Evolutionary conservation across 1,140 invertebrate species (phyloP).

Genomic region (Philopotamus ludificatus): DNA sequence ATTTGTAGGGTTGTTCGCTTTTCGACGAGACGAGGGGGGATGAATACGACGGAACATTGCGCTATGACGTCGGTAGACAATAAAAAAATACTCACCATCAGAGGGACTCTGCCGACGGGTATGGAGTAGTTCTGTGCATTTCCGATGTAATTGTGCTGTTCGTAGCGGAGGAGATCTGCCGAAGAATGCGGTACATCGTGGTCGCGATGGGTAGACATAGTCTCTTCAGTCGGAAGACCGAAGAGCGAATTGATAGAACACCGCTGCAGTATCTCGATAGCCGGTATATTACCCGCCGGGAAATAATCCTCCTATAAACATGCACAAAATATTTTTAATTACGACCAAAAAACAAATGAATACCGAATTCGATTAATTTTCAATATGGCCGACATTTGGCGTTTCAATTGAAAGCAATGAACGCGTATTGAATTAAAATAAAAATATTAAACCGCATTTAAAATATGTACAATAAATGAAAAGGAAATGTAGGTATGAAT

Average conservation of each 20-base stretch:
- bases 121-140: constrained; percentile 16
- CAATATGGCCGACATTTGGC: too few species aligned
- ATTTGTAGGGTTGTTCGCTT: not conserved
- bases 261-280: constrained; percentile 51
- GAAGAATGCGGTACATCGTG: too few species aligned
- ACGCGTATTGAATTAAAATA: too few species aligned
- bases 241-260: constrained; percentile 57
- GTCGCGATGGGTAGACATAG: not conserved
- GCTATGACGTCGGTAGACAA: too few species aligned
- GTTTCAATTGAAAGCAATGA: too few species aligned
- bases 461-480: too few species aligned
- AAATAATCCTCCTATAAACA: constrained; percentile 30
- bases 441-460: too few species aligned
- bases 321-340: too few species aligned
- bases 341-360: too few species aligned
- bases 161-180: constrained; percentile 9
- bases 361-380: too few species aligned
- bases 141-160: constrained; percentile 14
- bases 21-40: not conserved
- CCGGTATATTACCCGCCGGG: constrained; percentile 23
- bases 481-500: too few species aligned
- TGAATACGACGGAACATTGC: not conserved
- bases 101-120: constrained; percentile 9
- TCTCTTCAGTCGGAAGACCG: constrained; percentile 20
- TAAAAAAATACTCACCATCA: constrained; percentile 17